Base-by-base conservation (phyloP, 2,113 vertebrate species). In the Malurus melanocephalus region DNA sequence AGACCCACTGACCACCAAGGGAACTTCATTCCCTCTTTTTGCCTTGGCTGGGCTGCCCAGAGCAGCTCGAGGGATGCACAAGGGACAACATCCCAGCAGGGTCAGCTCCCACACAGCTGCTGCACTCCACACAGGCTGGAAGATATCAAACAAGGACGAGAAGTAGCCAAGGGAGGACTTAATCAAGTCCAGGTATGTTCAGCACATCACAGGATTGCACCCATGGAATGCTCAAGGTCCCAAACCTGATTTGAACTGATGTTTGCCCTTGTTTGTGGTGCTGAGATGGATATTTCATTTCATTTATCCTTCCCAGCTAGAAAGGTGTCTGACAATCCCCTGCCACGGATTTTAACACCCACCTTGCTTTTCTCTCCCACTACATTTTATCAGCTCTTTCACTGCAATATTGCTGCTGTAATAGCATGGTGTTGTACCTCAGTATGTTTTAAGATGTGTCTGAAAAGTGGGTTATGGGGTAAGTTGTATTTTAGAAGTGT, bases 51-150 rank as follows among this genome's bases (percentile, higher is more conserved):
- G 43, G 33, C 33, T 78, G 28, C 32, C 56, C 2, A 1, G 2
- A 2, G 14, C 62, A 64, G 40, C 38, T 17, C 1, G 8, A 85
- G 35, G 27, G 33, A 42, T 23, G 21, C n/a, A 40, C 4, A 24
- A 46, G 32, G 20, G 12, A 46, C 27, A 45, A 2, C 4, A 5
- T 28, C 15, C 21, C 0, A 0, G 5, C 32, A 55, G 28, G 23
- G 10, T n/a, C 53, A 48, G 28, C n/a, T 80, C 30, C 11, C 35
- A 35, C 21, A 10, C 23, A 32, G 0, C 30, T 42, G 16, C 52
- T 43, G 35, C 48, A 16, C 19, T 66, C 52, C n/a, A 26, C 13
- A 11, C 0, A 2, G 9, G 4, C 23, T 53, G 64, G 38, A 14
- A 53, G 26, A 53, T 33, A 30, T 17, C 30, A 66, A 40, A 67